phyloP scores from a whole-genome alignment of 2,113 vertebrate genomes.

The Turnix velox region DNA sequence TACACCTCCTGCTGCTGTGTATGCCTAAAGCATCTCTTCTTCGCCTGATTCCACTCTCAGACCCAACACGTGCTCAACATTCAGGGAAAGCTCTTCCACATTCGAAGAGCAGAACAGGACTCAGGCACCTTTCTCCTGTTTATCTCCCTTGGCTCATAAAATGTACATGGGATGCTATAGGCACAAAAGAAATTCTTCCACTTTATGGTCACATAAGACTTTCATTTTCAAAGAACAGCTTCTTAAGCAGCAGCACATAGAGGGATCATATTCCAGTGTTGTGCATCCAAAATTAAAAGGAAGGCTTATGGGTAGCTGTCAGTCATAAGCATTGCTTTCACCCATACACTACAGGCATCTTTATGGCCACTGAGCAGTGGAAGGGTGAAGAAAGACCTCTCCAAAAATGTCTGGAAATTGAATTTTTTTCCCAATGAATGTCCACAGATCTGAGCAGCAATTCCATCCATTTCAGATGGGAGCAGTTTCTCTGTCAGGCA shows the following conservation, averaged over 20 bases:
- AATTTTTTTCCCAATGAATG: conserved; percentile 40
- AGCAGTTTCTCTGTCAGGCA: conserved; percentile 27
- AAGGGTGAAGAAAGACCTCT: background rate
- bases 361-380: background rate
- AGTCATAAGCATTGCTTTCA: background rate
- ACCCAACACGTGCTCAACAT: background rate
- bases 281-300: background rate
- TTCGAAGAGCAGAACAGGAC: background rate
- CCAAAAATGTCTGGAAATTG: conserved; percentile 2
- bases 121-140: background rate
- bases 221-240: background rate
- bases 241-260: background rate
- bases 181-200: background rate
- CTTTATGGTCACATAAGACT: background rate
- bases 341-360: background rate
- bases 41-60: background rate
- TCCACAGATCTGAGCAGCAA: background rate
- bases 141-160: background rate
- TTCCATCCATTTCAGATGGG: background rate
- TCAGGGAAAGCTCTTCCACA: background rate
- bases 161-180: background rate
- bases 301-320: background rate
- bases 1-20: accelerated
- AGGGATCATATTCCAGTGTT: background rate
- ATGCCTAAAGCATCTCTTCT: background rate